Evolutionary conservation across 2,888 invertebrate species (phyloP).

Genomic region (Pteria penguin): DNA sequence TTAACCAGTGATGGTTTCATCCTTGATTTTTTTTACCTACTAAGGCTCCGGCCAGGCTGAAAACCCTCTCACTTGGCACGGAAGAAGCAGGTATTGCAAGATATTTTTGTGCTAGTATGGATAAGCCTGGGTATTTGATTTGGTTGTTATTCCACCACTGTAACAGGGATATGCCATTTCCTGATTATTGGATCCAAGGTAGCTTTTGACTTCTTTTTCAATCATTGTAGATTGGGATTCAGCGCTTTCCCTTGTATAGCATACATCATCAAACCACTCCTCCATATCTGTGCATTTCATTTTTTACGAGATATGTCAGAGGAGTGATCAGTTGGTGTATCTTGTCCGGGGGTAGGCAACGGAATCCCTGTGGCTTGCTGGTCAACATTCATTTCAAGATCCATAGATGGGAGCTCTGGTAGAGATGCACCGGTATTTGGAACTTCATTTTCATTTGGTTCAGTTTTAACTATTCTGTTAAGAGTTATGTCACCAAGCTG

Average conservation of each 20-base stretch:
- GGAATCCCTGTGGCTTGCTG: neutral
- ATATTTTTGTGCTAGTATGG: constrained; percentile 28
- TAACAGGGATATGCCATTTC: neutral
- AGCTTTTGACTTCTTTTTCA: constrained; percentile 22
- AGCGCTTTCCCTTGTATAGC: neutral
- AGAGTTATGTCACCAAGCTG: constrained; percentile 18
- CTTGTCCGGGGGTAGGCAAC: too few species aligned
- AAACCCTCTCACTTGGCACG: constrained; percentile 29
- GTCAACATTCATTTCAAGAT: neutral
- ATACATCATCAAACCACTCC: constrained; percentile 48
- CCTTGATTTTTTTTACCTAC: neutral
- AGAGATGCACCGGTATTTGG: neutral
- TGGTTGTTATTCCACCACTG: constrained; percentile 17
- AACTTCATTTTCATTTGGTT: constrained; percentile 16
- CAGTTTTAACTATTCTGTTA: constrained; percentile 12
- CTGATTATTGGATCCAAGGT: constrained; percentile 5
- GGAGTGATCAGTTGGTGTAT: neutral
- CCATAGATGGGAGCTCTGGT: neutral
- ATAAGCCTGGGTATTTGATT: constrained; percentile 15
- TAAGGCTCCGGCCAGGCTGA: constrained; percentile 6
- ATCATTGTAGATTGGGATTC: constrained; percentile 7
- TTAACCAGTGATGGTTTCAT: too few species aligned
- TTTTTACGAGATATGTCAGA: constrained; percentile 9
- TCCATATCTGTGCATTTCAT: constrained; percentile 38
- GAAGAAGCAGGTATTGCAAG: constrained; percentile 7